Conservation (phyloP, 1,140 invertebrate species). For the Calycopis cecrops region DNA sequence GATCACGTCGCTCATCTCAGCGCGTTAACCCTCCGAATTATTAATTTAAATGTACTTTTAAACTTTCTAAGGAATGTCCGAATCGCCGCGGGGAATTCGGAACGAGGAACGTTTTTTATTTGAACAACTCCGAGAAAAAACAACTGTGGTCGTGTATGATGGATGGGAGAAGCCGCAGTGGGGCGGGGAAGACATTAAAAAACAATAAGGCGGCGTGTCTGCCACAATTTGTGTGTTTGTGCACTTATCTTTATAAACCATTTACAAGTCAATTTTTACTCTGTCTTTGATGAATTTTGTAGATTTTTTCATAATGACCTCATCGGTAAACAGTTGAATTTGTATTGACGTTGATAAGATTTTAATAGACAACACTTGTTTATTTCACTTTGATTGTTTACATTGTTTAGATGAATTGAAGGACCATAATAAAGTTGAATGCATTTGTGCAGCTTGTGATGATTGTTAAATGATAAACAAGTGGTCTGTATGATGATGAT, state of each 20-base stretch:
- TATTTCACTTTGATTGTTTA: conserved; percentile 17
- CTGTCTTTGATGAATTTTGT: conserved; percentile 6
- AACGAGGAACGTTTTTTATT: conserved; percentile 46
- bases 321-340: conserved; percentile 35
- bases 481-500: too few relatives aligned
- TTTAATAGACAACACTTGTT: conserved; percentile 48
- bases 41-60: conserved; percentile 69
- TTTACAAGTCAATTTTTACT: conserved; percentile 13
- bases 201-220: conserved; percentile 64
- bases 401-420: conserved; percentile 1
- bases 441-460: too few relatives aligned
- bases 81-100: conserved; percentile 61
- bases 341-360: conserved; percentile 37
- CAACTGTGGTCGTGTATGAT: conserved; percentile 44
- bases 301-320: conserved; percentile 1
- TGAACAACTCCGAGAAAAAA: conserved; percentile 48
- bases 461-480: too few relatives aligned
- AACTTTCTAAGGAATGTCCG: conserved; percentile 53
- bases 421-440: too few relatives aligned
- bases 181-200: conserved; percentile 59
- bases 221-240: conserved; percentile 52
- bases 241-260: conserved; percentile 51
- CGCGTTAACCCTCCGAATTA: conserved; percentile 42
- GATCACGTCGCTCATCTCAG: conserved; percentile 21
- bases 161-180: conserved; percentile 47